Conservation (phyloP, 1,140 invertebrate species). For the Lepidostoma basale region DNA sequence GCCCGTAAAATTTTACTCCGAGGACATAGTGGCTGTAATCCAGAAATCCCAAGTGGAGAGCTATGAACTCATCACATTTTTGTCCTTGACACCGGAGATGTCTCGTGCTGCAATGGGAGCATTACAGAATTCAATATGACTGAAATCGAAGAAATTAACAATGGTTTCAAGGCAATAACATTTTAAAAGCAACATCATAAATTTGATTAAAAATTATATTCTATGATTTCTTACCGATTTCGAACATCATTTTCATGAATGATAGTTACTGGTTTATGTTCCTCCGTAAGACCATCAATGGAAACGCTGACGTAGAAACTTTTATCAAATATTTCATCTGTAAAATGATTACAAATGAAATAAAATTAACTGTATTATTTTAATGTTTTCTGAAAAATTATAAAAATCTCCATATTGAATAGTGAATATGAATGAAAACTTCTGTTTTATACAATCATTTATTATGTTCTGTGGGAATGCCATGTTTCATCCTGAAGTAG, state of each 20-base stretch:
- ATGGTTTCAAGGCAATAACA: neutral
- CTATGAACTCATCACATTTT: conserved; percentile 84
- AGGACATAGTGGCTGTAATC: conserved; percentile 89
- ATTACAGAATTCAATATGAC: no score
- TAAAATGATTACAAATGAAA: no score
- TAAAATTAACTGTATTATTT: no score
- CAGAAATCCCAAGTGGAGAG: conserved; percentile 88
- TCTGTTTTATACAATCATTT: no score
- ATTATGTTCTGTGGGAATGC: no score
- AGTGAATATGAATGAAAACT: no score
- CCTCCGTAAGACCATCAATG: conserved; percentile 77
- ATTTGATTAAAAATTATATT: neutral
- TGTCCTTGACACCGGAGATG: conserved; percentile 82
- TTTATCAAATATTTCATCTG: conserved; percentile 87
- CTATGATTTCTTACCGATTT: conserved; percentile 71
- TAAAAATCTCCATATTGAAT: no score
- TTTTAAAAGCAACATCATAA: neutral
- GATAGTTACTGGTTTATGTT: conserved; percentile 72
- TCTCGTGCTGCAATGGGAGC: conserved; percentile 66
- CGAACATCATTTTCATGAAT: conserved; percentile 67
- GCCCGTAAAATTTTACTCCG: conserved; percentile 81
- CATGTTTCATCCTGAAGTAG: no score
- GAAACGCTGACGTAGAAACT: conserved; percentile 83
- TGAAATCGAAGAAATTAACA: no score
- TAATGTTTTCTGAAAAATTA: no score